Evolutionary conservation across 1,140 invertebrate species (phyloP), one percentile per base, ranked within the genome.

Genomic region (Chymomyza costata): DNA sequence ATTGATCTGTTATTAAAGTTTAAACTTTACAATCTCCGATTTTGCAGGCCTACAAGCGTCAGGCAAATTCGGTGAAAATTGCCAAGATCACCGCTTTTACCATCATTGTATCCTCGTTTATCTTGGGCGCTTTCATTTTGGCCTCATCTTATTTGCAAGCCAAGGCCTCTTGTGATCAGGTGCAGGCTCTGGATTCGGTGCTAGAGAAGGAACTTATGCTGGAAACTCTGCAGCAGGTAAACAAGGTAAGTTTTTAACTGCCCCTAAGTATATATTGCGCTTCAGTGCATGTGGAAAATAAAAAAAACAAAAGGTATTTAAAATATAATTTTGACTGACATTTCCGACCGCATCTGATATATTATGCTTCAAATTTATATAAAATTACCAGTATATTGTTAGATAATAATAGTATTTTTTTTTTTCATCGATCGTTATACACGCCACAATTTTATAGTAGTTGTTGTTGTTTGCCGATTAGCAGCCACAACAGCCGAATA

Each of bases 91-190:
- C 91, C 10, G 93, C 92, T 13, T 86, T 92, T 45, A 95, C 93
- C 37, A 87, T 95, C 45, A 90, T 95, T 41, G 89, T 91, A 0
- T 91, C 93, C 25, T 91, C 92, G 5, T 88, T 94, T 57, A 89
- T 95, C 34, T 85, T 95, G 55, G 93, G 93, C 17, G 87, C 91
- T 46, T 94, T 94, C 81, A 92, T 94, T 65, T 85, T 95, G 55
- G 92, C 93, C 18, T 90, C 92, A 3, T 91, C 93, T 57, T 95
- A 93, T 88, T 89, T 95, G n/a, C 90, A 92, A 67, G 92, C 92
- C 18, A 89, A 90, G 51, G 89, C 90, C 18, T 90, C 91, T 7
- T 93, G 92, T 81, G 90, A 90, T 58, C 90, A 91, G 78, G 85
- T 91, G 13, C 89, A 90, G 71, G 89, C 91, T 47, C 78, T 89